Conservation (phyloP, 2,797 vertebrate species). For the Trematomus bernacchii region DNA sequence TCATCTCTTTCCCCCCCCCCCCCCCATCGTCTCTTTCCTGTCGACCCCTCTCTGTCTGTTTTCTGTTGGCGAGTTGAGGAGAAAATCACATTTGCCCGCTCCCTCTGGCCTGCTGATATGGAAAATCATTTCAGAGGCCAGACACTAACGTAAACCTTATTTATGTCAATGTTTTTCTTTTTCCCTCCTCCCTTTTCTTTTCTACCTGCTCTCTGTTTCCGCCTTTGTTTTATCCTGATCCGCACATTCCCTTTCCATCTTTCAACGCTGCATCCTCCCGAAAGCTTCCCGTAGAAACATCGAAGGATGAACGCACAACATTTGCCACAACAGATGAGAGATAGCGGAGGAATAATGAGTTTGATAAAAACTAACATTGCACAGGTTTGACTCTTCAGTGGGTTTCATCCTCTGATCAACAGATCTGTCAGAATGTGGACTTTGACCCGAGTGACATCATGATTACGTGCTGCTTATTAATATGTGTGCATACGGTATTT, state of each 20-base stretch:
- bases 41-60: constrained; percentile 69
- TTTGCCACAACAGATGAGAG: constrained; percentile 42
- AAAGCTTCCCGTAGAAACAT: constrained; percentile 44
- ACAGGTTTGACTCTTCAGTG: background rate
- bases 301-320: constrained; percentile 40
- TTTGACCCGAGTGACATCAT: constrained; percentile 43
- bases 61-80: constrained; percentile 81
- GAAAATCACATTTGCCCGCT: constrained; percentile 84
- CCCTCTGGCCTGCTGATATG: constrained; percentile 83
- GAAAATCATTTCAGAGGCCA: constrained; percentile 84
- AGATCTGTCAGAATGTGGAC: constrained; percentile 38
- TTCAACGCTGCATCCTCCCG: constrained; percentile 63
- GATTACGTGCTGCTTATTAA: constrained; percentile 29
- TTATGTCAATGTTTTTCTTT: constrained; percentile 68
- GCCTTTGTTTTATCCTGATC: constrained; percentile 70
- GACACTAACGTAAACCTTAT: constrained; percentile 82
- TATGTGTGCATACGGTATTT: constrained; percentile 55
- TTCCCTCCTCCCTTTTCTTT: constrained; percentile 32
- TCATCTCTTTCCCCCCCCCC: constrained; percentile 55
- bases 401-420: constrained; percentile 39
- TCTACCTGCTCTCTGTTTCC: constrained; percentile 67
- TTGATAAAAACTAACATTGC: constrained; percentile 23
- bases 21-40: constrained; percentile 53
- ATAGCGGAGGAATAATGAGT: constrained; percentile 9
- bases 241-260: constrained; percentile 72